Evolutionary conservation across 2,113 vertebrate species (phyloP).

Genomic region (Monopterus albus): DNA sequence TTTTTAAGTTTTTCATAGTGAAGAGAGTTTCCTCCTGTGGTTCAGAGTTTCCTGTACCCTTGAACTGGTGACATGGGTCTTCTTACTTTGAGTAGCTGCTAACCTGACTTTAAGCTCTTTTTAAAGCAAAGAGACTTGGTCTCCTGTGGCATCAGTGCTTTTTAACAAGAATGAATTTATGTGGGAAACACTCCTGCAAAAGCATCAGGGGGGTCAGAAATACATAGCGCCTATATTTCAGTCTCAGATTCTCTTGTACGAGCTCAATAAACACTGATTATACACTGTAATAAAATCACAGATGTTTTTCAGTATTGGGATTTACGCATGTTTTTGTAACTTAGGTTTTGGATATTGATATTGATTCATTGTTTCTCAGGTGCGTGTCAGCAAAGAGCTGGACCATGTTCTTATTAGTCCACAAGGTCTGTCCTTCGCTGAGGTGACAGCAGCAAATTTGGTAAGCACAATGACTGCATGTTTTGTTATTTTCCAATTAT

Average conservation of each 20-base stretch:
- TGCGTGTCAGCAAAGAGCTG: constrained; percentile 94
- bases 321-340: background rate
- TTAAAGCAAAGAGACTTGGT: constrained; percentile 9
- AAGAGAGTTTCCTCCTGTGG: constrained; percentile 24
- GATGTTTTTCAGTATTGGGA: background rate
- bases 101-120: constrained; percentile 14
- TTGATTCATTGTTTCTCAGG: constrained; percentile 76
- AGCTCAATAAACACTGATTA: background rate
- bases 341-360: background rate
- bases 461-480: constrained; percentile 77
- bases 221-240: too few relatives aligned
- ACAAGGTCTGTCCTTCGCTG: constrained; percentile 92
- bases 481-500: background rate
- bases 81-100: constrained; percentile 11
- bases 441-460: constrained; percentile 94
- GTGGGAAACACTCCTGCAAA: background rate
- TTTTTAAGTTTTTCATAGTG: constrained; percentile 24
- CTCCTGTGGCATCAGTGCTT: background rate
- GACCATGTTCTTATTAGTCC: constrained; percentile 95
- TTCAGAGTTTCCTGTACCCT: constrained; percentile 30
- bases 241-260: background rate
- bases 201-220: background rate
- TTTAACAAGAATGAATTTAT: constrained; percentile 10
- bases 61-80: constrained; percentile 30
- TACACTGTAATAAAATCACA: background rate